Conservation (phyloP, 2,113 vertebrate species). For the Pachycephala philippinensis region DNA sequence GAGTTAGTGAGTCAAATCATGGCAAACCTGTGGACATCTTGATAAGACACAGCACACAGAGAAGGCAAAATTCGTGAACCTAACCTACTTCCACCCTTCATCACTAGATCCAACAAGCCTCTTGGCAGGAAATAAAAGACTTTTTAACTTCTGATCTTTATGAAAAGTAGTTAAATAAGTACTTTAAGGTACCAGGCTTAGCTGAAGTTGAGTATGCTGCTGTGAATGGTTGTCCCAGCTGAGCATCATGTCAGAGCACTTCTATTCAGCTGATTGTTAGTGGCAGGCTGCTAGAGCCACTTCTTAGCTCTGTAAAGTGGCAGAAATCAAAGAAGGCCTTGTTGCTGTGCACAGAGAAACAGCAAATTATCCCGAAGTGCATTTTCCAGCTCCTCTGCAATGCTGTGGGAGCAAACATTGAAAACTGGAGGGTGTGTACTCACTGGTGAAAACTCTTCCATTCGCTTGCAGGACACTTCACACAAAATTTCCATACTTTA, state of each 20-base stretch:
- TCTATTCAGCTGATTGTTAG: conserved; percentile 17
- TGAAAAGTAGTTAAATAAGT: conserved; percentile 11
- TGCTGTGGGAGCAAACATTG: background rate
- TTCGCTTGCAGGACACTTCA: background rate
- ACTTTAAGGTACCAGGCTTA: background rate
- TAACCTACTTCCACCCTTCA: background rate
- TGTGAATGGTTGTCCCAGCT: background rate
- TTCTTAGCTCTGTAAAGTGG: conserved; percentile 6
- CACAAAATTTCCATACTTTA: background rate
- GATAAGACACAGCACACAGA: background rate
- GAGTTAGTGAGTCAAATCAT: background rate
- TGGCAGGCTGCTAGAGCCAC: background rate
- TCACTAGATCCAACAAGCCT: background rate
- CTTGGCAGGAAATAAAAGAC: background rate
- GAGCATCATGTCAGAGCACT: background rate
- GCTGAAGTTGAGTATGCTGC: background rate
- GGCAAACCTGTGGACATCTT: background rate
- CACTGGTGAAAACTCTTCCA: background rate
- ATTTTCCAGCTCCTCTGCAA: background rate
- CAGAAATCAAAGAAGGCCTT: conserved; percentile 19
- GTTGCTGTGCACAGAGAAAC: background rate
- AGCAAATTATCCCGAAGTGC: background rate
- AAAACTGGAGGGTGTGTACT: background rate
- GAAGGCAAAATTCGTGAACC: background rate
- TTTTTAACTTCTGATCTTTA: background rate